Evolutionary conservation across 2,888 invertebrate species (phyloP).

Genomic region (Himalopsyche japonica): DNA sequence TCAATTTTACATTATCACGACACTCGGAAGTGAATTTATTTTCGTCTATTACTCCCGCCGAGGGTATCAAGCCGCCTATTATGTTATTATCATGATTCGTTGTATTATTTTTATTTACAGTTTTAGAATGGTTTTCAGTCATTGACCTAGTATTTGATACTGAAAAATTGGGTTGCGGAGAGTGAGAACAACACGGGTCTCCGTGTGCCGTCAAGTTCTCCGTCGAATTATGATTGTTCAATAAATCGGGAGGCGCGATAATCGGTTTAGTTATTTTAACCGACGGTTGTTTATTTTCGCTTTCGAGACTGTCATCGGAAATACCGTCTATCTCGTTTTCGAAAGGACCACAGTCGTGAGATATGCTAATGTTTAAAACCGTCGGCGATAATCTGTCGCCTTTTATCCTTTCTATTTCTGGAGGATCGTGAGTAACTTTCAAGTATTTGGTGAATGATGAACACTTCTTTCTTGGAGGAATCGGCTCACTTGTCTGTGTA

Average conservation of each 20-base stretch:
- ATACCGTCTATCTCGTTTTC: constrained; percentile 52
- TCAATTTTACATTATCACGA: constrained; percentile 15
- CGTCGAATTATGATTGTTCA: constrained; percentile 61
- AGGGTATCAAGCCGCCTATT: background rate
- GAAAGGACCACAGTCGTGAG: constrained; percentile 55
- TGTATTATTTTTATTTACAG: background rate
- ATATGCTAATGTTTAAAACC: constrained; percentile 64
- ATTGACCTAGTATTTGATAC: constrained; percentile 27
- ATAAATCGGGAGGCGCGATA: constrained; percentile 59
- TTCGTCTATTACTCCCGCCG: background rate
- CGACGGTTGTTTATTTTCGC: constrained; percentile 35
- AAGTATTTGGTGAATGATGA: constrained; percentile 45
- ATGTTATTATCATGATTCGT: background rate
- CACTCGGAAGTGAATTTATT: background rate
- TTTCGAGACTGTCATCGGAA: constrained; percentile 59
- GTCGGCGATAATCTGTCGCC: constrained; percentile 52
- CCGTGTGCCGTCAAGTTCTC: constrained; percentile 44
- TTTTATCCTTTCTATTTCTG: constrained; percentile 43
- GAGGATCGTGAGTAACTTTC: constrained; percentile 42
- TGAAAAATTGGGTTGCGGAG: constrained; percentile 5
- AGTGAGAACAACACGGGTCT: constrained; percentile 2
- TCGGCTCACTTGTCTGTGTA: constrained; percentile 46
- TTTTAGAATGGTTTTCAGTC: background rate
- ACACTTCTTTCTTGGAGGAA: constrained; percentile 50
- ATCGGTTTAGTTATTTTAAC: background rate